Conservation (phyloP, 2,888 invertebrate genomes). For the Arenicola marina region DNA sequence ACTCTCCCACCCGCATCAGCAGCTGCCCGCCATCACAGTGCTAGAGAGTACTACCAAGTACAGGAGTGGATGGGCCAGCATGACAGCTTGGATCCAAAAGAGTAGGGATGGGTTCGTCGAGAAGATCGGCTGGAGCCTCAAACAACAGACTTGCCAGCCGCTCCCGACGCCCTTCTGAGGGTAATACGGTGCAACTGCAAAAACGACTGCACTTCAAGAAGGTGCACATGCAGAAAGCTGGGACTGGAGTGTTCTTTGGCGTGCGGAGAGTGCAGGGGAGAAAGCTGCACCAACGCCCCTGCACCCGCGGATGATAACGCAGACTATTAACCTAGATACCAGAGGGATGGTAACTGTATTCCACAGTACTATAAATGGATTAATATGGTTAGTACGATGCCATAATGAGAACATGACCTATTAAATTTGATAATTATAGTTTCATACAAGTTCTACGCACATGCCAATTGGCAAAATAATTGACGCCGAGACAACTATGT, state of each 20-base stretch:
- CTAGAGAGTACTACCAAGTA: slow-evolving; percentile 33
- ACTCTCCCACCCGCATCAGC: slow-evolving; percentile 34
- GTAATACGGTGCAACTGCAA: slow-evolving; percentile 34
- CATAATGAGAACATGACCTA: too few relatives aligned
- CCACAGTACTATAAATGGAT: too few relatives aligned
- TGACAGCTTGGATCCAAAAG: slow-evolving; percentile 14
- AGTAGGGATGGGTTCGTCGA: slow-evolving; percentile 31
- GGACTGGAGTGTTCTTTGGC: slow-evolving; percentile 17
- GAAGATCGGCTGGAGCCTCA: slow-evolving; percentile 15
- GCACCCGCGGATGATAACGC: not conserved
- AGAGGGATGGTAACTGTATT: too few relatives aligned
- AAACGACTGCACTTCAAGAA: slow-evolving; percentile 24
- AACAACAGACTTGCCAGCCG: slow-evolving; percentile 22
- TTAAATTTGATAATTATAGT: too few relatives aligned
- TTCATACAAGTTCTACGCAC: too few relatives aligned
- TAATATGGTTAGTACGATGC: too few relatives aligned
- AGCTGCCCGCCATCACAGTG: slow-evolving; percentile 32
- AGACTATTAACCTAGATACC: too few relatives aligned
- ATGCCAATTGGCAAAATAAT: too few relatives aligned
- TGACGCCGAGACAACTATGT: too few relatives aligned
- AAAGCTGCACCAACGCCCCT: not conserved
- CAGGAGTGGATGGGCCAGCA: slow-evolving; percentile 29
- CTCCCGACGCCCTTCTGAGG: slow-evolving; percentile 32
- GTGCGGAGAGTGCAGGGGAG: slow-evolving; percentile 19
- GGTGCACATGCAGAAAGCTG: slow-evolving; percentile 27